Base-by-base conservation (phyloP, 2,797 vertebrate species). In the Crenuchus spilurus region DNA sequence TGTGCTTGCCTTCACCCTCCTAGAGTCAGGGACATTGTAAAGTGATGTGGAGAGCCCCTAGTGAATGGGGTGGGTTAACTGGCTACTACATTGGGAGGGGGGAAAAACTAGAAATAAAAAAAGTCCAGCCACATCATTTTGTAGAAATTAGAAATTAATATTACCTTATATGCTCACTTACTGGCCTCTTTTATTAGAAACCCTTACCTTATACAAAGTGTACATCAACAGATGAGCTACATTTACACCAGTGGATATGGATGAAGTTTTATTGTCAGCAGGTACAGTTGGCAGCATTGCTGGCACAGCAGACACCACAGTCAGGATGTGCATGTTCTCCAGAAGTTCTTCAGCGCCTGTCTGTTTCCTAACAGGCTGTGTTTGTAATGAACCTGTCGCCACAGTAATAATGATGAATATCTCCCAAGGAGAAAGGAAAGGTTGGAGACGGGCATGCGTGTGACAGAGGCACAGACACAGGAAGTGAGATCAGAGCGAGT, bases 321-420 rank as follows among this genome's bases (percentile, higher is more conserved):
- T n/a, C n/a, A n/a, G n/a, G 51, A 2, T 4, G 35, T 37, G 20
- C 6, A 9, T 67, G 57, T 51, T 44, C 62, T 58, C 28, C 37
- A 44, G 65, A 72, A 72, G 28, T 79, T 72, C 70, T 16, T 75
- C 28, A 16, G 18, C 52, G 46, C 81, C 70, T 86, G 76, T 76
- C 55, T 88, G 84, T 89, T 89, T 89, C 88, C 87, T 85, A 87
- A 85, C 88, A 75, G 78, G 37, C 86, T 84, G 71, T 80, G 78
- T 84, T 88, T 86, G 89, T 93, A 92, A 92, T 92, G 85, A 91
- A 91, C 88, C 90, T 92, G 90, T 89, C 88, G 58, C 83, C 76
- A 84, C 80, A 54, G 85, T 92, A 91, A 92, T 89, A 88, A 86
- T 92, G 91, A 93, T 93, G 86, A 88, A 93, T 91, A 83, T 87